Evolutionary conservation across 1,140 invertebrate genomes (phyloP), one percentile per base, ranked within the genome.

Genomic region (Psilanteris sp.): DNA sequence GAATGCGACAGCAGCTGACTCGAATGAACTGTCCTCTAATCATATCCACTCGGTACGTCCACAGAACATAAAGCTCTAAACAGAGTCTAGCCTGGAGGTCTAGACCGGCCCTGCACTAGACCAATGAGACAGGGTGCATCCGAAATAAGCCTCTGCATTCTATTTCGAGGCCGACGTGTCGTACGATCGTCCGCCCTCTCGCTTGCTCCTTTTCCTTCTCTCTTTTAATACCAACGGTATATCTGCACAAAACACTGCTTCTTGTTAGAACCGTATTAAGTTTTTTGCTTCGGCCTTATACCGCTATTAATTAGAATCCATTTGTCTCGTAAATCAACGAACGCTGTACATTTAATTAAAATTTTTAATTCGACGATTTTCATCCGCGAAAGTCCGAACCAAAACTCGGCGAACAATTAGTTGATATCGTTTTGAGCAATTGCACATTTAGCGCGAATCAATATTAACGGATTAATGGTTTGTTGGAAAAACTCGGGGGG

Each of bases 91-190:
- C 75, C 79, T 81, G 70, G 79, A 84, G 83, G 83, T 84, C 82
- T 85, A 84, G 81, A 82, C 79, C 80, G 79, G 67, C 74, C 71
- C 77, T 83, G 81, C 79, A 84, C 83, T 83, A 84, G 79, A 84
- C 80, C 79, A 82, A 80, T 77, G 80, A 83, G 79, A 79, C 82
- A 79, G 46, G 43, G 71, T 73, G 76, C 62, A 82, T 84, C 81
- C 81, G 77, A 84, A 85, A 84, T 83, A 83, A 83, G 79, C 79
- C 74, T 77, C 78, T 73, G 71, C 79, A 77, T 80, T 81, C 81
- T 84, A 85, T 85, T 85, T 84, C 59, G 57, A 83, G 82, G 59
- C 72, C 76, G 64, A 79, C 78, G 74, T 41, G 71, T 62, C 68
- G 76, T 57, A 31, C 77, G 52, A 79, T 50, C 62, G 79, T 59